Evolutionary conservation across 1,140 invertebrate genomes (phyloP).

Genomic region (Drosophila lacteicornis): DNA sequence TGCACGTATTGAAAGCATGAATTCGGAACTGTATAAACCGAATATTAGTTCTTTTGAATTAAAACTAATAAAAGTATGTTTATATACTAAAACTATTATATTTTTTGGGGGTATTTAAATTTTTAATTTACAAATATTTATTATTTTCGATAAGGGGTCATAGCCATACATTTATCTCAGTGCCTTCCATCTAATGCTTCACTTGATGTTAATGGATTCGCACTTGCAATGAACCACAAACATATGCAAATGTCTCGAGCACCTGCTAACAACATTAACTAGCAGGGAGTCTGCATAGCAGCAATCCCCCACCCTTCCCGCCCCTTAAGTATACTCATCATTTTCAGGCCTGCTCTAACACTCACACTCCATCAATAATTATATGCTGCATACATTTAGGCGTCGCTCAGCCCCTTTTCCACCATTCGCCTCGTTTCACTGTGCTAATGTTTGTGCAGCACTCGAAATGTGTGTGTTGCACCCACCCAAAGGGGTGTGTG

Average conservation of each 20-base stretch:
- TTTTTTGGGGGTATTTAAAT: too few species aligned
- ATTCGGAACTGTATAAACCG: too few species aligned
- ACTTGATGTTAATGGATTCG: slow-evolving; percentile 80
- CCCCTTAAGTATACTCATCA: slow-evolving; percentile 52
- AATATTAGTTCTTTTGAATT: too few species aligned
- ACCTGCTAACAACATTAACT: slow-evolving; percentile 82
- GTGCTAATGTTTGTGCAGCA: slow-evolving; percentile 76
- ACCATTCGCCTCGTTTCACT: slow-evolving; percentile 67
- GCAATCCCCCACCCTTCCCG: not conserved
- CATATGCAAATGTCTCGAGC: slow-evolving; percentile 80
- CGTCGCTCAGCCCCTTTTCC: slow-evolving; percentile 20
- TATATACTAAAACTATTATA: too few species aligned
- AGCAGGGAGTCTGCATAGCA: slow-evolving; percentile 46
- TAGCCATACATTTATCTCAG: slow-evolving; percentile 7
- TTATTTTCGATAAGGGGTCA: too few species aligned
- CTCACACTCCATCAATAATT: slow-evolving; percentile 78
- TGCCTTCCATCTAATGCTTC: slow-evolving; percentile 45
- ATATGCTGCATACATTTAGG: slow-evolving; percentile 79
- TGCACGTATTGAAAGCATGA: too few species aligned
- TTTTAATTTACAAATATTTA: too few species aligned
- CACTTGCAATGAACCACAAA: slow-evolving; percentile 81
- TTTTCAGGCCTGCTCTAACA: slow-evolving; percentile 51
- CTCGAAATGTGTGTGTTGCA: slow-evolving; percentile 62
- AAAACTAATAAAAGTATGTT: too few species aligned
- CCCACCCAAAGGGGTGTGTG: slow-evolving; percentile 13